Evolutionary conservation across 2,797 vertebrate genomes (phyloP), one percentile per base, ranked within the genome.

Genomic region (Anomalospiza imberbis): DNA sequence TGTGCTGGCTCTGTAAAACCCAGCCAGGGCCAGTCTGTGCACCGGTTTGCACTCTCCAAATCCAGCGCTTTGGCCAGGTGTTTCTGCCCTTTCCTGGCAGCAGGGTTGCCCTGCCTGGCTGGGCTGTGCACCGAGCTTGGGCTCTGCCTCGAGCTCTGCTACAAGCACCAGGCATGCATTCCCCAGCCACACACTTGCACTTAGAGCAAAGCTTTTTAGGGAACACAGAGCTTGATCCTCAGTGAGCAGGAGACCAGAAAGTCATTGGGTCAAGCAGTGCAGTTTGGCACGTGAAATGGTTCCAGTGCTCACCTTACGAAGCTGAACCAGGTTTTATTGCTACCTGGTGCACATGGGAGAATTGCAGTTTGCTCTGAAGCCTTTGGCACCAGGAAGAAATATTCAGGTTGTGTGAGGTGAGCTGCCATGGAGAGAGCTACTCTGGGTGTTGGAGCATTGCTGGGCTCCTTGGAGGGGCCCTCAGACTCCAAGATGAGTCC

Each of bases 101-200:
- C 72, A 1, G 1, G 36, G 38, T 57, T 84, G 53, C 28, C 60
- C 44, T n/a, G 14, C 1, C 2, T 8, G 9, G 13, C 36, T 47
- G 7, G 67, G 44, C 28, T 1, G 0, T 29, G 25, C 6, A 13
- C 15, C 7, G 1, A 51, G 12, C 18, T 19, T 0, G 0, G 9
- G 6, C 29, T 60, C 38, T 93, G 50, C 66, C 44, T 60, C 1
- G 1, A 6, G 24, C 54, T 75, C 53, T 88, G 50, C 77, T 40
- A 17, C 29, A 50, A 4, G 4, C 20, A 20, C 26, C 0, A 0
- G 9, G 12, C 8, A 12, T 3, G 17, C 11, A 44, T 45, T 18
- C 6, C 24, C 7, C 47, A 87, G 75, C 26, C 50, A 25, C 22
- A 19, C 28, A 22, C 7, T 20, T 1, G 3, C 20, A 26, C 25